Base-by-base conservation (phyloP, 2,888 invertebrate genomes). In the Achlya flavicornis region DNA sequence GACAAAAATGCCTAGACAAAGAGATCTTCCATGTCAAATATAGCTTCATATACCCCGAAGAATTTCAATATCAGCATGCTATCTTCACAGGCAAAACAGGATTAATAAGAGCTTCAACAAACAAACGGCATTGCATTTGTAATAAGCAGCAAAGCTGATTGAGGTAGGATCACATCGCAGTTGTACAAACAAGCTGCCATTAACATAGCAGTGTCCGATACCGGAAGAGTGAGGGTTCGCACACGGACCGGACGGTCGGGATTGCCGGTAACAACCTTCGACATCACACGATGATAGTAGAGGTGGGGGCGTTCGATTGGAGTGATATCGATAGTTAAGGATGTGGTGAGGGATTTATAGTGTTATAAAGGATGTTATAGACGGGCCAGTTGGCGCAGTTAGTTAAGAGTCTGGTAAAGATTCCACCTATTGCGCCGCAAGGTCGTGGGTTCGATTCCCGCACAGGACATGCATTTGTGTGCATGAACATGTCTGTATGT, bases 251-350 rank as follows among this genome's bases (percentile, higher is more conserved):
- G 76, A 81, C 82, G 79, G 53, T 19, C 53, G 53, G 19, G 53
- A 83, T 82, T 78, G 80, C 80, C 80, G 80, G 83, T 80, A 86
- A 85, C 90, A 89, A 91, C 90, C 90, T 91, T 88, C 91, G 91
- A 92, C 91, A 90, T 90, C 90, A 90, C 90, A 91, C 89, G 88
- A 87, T 79, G 82, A 66, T 66, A 14, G 26, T 81, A 89, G 88
- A 71, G 87, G 71, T 75, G 89, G 69, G 74, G 26, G 16, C 19
- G 11, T 11, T 60, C 11, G 60, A 53, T 61, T 19, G 41, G 60
- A 72, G 81, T 77, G 80, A 80, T 72, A 68, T 67, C 67, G 70
- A 69, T 69, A 53, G 7, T n/a, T 7, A 48, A 48, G 1, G 7
- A 48, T 16, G n/a, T 48, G 3, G n/a, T 16, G 16, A 0, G 38